Percentiles rank a stretch among this genome's conserved stretches.
phyloP scores from a whole-genome alignment of 2,888 invertebrate species.

The Xylocampa areola region DNA sequence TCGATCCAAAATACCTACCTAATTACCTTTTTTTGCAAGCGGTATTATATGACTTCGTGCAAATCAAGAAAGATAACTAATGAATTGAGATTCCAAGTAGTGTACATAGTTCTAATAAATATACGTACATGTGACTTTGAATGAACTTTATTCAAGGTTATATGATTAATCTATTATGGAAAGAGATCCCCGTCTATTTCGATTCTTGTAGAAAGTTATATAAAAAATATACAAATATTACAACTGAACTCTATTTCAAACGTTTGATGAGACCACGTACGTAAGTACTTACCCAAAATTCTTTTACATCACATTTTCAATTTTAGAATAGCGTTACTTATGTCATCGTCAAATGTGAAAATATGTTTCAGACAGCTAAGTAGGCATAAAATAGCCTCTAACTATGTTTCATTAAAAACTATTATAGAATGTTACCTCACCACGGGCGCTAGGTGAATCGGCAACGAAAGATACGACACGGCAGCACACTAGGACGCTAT shows the following conservation, averaged over 20 bases:
- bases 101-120: conserved; percentile 3
- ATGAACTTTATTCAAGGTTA: neutral
- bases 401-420: conserved; percentile 55
- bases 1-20: too few relatives aligned
- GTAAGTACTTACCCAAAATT: too few relatives aligned
- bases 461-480: conserved; percentile 60
- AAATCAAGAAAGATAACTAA: neutral
- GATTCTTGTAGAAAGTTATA: too few relatives aligned
- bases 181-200: too few relatives aligned
- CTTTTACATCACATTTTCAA: conserved; percentile 33
- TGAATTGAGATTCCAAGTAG: neutral
- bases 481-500: conserved; percentile 64
- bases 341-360: conserved; percentile 42
- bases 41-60: neutral
- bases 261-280: conserved; percentile 22
- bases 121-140: conserved; percentile 23
- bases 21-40: too few relatives aligned
- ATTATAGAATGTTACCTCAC: conserved; percentile 65
- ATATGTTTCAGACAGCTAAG: conserved; percentile 14
- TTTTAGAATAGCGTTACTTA: conserved; percentile 34
- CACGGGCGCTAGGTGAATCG: conserved; percentile 56
- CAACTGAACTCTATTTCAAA: conserved; percentile 33
- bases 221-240: conserved; percentile 10
- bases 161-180: neutral
- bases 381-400: conserved; percentile 41